phyloP scores from a whole-genome alignment of 1,140 invertebrate genomes.

The Pectinophora gossypiella region DNA sequence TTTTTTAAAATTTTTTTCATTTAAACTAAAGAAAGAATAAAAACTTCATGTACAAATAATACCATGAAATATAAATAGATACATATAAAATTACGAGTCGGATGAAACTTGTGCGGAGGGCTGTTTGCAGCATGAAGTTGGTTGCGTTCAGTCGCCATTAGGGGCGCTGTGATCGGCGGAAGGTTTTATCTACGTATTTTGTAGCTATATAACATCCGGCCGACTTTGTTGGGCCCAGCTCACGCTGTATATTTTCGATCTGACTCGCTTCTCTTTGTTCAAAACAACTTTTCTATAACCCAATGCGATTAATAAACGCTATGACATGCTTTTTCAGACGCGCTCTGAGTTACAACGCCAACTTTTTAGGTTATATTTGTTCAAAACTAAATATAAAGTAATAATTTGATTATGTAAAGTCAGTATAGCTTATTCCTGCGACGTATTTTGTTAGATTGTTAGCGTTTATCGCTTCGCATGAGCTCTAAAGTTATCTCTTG shows the following conservation, averaged over 20 bases:
- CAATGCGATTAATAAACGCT: slow-evolving; percentile 34
- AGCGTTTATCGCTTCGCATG: not conserved
- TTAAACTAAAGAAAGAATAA: no score
- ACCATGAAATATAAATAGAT: slow-evolving; percentile 21
- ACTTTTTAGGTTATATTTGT: slow-evolving; percentile 40
- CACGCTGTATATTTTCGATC: slow-evolving; percentile 58
- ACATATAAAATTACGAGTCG: slow-evolving; percentile 13
- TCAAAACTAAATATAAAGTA: slow-evolving; percentile 8
- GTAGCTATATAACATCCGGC: slow-evolving; percentile 72
- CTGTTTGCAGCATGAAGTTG: slow-evolving; percentile 64
- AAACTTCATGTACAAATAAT: not conserved
- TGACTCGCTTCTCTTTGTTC: slow-evolving; percentile 56
- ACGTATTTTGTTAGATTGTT: not conserved
- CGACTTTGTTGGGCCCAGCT: slow-evolving; percentile 71
- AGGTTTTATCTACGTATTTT: slow-evolving; percentile 74
- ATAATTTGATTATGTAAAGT: not conserved
- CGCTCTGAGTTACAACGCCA: slow-evolving; percentile 9
- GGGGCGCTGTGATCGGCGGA: slow-evolving; percentile 64
- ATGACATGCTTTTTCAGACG: slow-evolving; percentile 47
- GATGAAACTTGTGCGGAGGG: slow-evolving; percentile 34
- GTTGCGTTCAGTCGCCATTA: slow-evolving; percentile 51
- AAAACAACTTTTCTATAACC: slow-evolving; percentile 66
- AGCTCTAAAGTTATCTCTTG: not conserved
- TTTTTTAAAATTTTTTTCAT: no score
- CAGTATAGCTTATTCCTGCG: not conserved